A percentile compares a stretch with the other conserved stretches of the same genome.
phyloP scores from a whole-genome alignment of 2,797 vertebrate species.

The Clarias fuscus region DNA sequence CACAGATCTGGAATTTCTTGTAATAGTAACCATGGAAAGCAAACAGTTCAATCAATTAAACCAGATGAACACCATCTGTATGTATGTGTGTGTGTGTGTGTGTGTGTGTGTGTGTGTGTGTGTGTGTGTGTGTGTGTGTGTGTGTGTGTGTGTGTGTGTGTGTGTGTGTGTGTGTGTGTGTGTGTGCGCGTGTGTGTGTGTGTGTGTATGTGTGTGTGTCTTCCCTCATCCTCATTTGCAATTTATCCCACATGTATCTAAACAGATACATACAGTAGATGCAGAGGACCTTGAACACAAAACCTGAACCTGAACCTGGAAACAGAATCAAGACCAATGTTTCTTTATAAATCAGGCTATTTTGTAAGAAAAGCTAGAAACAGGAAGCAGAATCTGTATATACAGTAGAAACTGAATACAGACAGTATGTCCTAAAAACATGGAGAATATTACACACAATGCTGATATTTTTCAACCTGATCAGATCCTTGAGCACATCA shows the following conservation, averaged over 20 bases:
- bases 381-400: background rate
- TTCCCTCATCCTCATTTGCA: conserved; percentile 26
- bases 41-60: conserved; percentile 47
- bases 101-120: conserved; percentile 18
- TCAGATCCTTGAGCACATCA: background rate
- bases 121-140: conserved; percentile 6
- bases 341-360: background rate
- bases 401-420: background rate
- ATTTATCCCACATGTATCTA: background rate
- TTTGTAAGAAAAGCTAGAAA: background rate
- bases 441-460: background rate
- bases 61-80: conserved; percentile 16
- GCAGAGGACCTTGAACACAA: background rate
- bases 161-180: background rate
- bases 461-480: background rate
- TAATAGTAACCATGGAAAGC: conserved; percentile 45
- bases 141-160: too few species aligned
- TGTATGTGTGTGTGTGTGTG: background rate
- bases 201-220: too few species aligned
- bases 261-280: background rate
- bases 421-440: background rate
- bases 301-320: background rate
- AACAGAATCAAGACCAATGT: background rate
- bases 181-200: background rate
- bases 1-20: conserved; percentile 24